A percentile compares a stretch with the other conserved stretches of the same genome.
These are phyloP conservation scores for Phrynocephalus versicolor DNA, from an alignment of 2,113 vertebrate species.

Conservation along the genomic window DNA sequence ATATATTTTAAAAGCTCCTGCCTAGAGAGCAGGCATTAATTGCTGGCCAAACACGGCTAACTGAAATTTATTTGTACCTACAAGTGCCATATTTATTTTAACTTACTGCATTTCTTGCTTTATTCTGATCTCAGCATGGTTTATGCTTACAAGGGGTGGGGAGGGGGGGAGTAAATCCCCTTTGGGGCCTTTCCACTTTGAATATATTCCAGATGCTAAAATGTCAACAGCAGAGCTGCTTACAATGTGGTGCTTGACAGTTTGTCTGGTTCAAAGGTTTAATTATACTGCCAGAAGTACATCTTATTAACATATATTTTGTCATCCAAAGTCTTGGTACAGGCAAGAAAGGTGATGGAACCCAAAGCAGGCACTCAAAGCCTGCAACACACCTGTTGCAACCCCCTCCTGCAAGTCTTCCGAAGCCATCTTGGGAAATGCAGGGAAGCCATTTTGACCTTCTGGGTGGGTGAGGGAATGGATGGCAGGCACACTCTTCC, in stretches of 20 bases:
- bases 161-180: conserved; percentile 20
- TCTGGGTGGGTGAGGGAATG: no score
- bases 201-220: conserved; percentile 53
- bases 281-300: conserved; percentile 76
- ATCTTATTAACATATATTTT: conserved; percentile 76
- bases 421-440: no score
- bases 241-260: conserved; percentile 58
- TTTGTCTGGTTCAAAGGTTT: conserved; percentile 72
- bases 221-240: conserved; percentile 56
- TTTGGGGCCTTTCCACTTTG: conserved; percentile 44
- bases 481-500: no score
- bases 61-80: conserved; percentile 30
- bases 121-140: conserved; percentile 46
- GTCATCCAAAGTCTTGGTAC: conserved; percentile 67
- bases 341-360: conserved; percentile 52
- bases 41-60: conserved; percentile 32
- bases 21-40: conserved; percentile 24
- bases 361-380: conserved; percentile 25
- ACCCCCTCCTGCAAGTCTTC: no score
- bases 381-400: neutral
- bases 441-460: no score
- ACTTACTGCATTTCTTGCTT: conserved; percentile 30
- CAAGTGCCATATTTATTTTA: conserved; percentile 49
- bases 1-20: conserved; percentile 26
- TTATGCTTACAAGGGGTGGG: conserved; percentile 44